Base-by-base conservation (phyloP, 2,888 invertebrate genomes). In the Parochlus steinenii region DNA sequence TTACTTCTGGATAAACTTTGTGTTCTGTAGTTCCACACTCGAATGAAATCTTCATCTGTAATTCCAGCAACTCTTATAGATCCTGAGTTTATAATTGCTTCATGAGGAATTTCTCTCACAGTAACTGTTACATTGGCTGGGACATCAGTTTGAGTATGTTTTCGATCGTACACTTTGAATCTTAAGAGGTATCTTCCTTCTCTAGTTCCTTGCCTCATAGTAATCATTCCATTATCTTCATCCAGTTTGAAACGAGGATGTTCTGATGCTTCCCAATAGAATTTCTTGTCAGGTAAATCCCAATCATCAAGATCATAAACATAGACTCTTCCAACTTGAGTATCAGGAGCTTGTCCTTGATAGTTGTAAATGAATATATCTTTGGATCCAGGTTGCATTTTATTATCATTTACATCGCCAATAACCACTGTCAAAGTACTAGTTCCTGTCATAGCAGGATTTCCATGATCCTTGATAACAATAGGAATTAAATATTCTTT, bases 221-320 rank as follows among this genome's bases (percentile, higher is more conserved):
- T 85, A 46, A 98, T 81, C 82, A 89, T 86, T 12, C 95, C 95
- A 1, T 85, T 82, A 52, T 87, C 83, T 55, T 83, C 80, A 53
- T 92, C 81, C 18, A 95, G 62, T 41, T 79, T 82, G 55, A 92
- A 92, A 46, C 77, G 73, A 2, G 81, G 77, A 64, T 89, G 86
- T 52, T 85, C 83, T 35, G 74, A 65, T 29, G 73, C 73, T 52
- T 87, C 87, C 87, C 90, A 92, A 53, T 85, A 87, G 64, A 93
- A 98, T 50, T 85, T 89, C 59, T 98, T 98, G 56, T 97, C 95
- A 0, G 85, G 86, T 43, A 93, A 63, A 62, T 98, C 98, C 97
- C 97, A 98, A 56, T 98, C 98, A 57, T 98, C 98, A 43, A 86
- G 64, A 61, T 98, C 98, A 52, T 89, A 87, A 1, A 97, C 95